phyloP scores from a whole-genome alignment of 1,140 invertebrate genomes.

The Drosophila serrata region DNA sequence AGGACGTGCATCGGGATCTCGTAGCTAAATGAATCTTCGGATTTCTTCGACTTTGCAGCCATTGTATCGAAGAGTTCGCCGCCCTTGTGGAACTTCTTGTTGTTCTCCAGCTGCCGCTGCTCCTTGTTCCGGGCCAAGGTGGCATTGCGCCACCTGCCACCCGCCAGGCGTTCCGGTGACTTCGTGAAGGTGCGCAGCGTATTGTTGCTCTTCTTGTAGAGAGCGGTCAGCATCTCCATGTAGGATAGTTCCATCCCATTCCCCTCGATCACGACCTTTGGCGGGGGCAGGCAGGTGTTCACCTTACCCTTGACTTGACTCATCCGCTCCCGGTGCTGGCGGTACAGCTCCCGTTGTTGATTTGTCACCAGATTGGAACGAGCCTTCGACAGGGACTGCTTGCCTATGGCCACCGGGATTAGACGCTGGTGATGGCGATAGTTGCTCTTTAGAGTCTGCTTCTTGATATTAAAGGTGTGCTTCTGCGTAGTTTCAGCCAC shows the following conservation, averaged over 20 bases:
- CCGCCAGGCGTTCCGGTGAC: conserved; percentile 60
- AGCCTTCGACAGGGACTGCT: not conserved
- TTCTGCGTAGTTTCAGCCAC: conserved; percentile 17
- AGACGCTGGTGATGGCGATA: conserved; percentile 52
- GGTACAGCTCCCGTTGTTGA: conserved; percentile 67
- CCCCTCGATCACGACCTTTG: conserved; percentile 58
- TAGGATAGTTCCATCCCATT: conserved; percentile 72
- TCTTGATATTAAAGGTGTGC: conserved; percentile 65
- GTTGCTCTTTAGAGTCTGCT: conserved; percentile 37
- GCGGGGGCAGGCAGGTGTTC: conserved; percentile 61
- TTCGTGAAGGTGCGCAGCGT: conserved; percentile 70
- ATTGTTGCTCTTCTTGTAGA: conserved; percentile 74
- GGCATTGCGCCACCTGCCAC: conserved; percentile 60
- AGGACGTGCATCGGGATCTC: conserved; percentile 70
- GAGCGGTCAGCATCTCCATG: conserved; percentile 72
- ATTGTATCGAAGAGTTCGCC: conserved; percentile 58
- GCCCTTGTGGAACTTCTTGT: conserved; percentile 53
- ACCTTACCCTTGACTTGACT: conserved; percentile 72
- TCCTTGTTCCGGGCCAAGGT: conserved; percentile 61
- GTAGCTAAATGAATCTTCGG: conserved; percentile 46
- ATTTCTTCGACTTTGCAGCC: conserved; percentile 43
- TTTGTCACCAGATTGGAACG: conserved; percentile 53
- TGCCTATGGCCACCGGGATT: conserved; percentile 31
- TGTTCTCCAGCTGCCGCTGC: conserved; percentile 54
- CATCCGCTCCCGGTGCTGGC: conserved; percentile 65